phyloP scores from a whole-genome alignment of 1,140 invertebrate genomes.

The Aphaenogaster rudis region DNA sequence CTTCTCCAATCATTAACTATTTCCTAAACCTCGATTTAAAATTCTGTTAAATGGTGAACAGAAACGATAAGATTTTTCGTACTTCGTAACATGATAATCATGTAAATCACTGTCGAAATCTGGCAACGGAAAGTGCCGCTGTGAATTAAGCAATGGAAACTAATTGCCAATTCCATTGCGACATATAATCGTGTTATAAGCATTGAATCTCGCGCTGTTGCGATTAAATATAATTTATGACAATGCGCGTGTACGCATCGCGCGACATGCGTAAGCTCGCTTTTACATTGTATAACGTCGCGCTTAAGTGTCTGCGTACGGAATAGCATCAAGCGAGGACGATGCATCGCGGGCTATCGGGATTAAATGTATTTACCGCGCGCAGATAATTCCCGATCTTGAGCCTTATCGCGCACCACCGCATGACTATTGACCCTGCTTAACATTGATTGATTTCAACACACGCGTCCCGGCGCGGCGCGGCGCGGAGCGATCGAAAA shows the following conservation, averaged over 20 bases:
- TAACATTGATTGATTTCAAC: constrained; percentile 69
- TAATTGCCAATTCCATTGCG: background rate
- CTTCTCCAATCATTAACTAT: background rate
- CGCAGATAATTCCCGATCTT: constrained; percentile 65
- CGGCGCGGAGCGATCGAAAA: constrained; percentile 49
- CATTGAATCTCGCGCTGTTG: constrained; percentile 39
- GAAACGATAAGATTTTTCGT: background rate
- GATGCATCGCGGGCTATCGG: constrained; percentile 50
- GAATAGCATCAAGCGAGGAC: constrained; percentile 37
- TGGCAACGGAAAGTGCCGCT: background rate
- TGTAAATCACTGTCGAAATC: background rate
- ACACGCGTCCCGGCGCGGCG: constrained; percentile 21
- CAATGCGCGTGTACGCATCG: constrained; percentile 8
- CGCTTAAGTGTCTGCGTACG: background rate
- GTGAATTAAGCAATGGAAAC: constrained; percentile 27
- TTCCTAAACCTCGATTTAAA: background rate
- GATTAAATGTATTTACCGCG: constrained; percentile 64
- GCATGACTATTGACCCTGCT: constrained; percentile 68
- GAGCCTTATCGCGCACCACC: constrained; percentile 52
- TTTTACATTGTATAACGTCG: constrained; percentile 53
- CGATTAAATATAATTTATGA: constrained; percentile 48
- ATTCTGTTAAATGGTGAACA: background rate
- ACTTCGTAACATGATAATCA: background rate
- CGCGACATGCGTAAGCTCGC: constrained; percentile 24
- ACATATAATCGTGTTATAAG: background rate